These are phyloP conservation scores for Antechinus stuartii DNA, from an alignment of 2,113 vertebrate genomes.

Conservation along the genomic window DNA sequence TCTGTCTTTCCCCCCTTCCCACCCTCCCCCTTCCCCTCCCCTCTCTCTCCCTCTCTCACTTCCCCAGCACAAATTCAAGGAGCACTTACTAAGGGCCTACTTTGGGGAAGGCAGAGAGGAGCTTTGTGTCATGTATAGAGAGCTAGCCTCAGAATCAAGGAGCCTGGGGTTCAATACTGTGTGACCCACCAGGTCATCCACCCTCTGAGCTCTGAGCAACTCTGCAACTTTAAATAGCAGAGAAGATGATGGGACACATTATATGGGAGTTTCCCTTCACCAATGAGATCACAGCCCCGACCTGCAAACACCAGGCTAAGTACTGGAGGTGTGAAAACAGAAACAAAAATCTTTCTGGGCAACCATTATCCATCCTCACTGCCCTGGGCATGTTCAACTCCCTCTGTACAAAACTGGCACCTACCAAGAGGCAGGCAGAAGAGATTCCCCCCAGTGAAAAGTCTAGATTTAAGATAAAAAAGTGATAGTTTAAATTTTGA, in stretches of 20 bases:
- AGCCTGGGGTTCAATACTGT: not conserved
- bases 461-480: not conserved
- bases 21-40: too few species aligned
- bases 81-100: too few species aligned
- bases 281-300: not conserved
- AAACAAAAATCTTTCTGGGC: not conserved
- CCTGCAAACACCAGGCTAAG: not conserved
- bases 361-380: not conserved
- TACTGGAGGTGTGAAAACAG: not conserved
- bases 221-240: constrained; percentile 2
- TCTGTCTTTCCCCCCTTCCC: too few species aligned
- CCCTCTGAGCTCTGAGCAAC: not conserved
- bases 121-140: too few species aligned
- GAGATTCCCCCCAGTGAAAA: not conserved
- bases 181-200: constrained; percentile 23
- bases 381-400: not conserved
- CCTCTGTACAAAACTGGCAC: not conserved
- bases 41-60: too few species aligned
- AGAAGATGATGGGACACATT: not conserved
- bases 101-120: too few species aligned
- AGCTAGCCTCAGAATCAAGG: not conserved
- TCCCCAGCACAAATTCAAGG: too few species aligned
- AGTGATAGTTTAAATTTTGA: not conserved
- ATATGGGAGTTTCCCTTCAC: not conserved
- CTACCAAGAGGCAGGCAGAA: not conserved